A percentile compares a stretch with the other conserved stretches of the same genome.
Conservation (phyloP, 1,140 invertebrate species). For the Aphaenogaster rudis region DNA sequence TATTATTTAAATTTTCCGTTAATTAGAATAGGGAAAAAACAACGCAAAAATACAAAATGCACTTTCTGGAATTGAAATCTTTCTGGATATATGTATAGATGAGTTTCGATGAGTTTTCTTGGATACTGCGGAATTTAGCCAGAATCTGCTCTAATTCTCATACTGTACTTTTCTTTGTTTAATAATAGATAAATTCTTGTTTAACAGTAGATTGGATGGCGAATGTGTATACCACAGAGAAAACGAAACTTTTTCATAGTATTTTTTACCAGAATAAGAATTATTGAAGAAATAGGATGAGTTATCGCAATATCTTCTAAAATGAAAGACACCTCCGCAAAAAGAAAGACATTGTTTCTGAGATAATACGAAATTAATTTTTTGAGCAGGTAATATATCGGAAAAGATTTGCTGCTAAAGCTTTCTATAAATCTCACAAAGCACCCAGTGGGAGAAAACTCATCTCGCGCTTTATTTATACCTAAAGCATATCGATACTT, state of each 20-base stretch:
- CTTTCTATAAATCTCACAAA: neutral
- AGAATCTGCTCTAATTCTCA: neutral
- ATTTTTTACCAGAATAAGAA: neutral
- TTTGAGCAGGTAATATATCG: neutral
- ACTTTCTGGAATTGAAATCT: slow-evolving; percentile 37
- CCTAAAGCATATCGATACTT: slow-evolving; percentile 10
- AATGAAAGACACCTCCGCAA: neutral
- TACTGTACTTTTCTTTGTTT: slow-evolving; percentile 14
- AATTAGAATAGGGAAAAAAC: neutral
- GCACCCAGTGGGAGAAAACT: neutral
- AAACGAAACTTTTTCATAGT: neutral
- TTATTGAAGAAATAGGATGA: neutral
- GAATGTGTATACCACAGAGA: neutral
- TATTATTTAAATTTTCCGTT: neutral
- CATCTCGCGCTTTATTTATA: slow-evolving; percentile 14
- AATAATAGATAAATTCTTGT: slow-evolving; percentile 32
- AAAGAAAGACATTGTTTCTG: neutral
- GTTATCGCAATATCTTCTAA: neutral
- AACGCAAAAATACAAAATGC: neutral
- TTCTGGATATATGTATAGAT: neutral
- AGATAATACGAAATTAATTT: neutral
- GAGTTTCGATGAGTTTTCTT: slow-evolving; percentile 28
- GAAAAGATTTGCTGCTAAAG: neutral
- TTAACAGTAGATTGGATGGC: neutral
- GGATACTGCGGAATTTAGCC: slow-evolving; percentile 19